Conservation (phyloP, 2,113 vertebrate species). For the Trachemys scripta region DNA sequence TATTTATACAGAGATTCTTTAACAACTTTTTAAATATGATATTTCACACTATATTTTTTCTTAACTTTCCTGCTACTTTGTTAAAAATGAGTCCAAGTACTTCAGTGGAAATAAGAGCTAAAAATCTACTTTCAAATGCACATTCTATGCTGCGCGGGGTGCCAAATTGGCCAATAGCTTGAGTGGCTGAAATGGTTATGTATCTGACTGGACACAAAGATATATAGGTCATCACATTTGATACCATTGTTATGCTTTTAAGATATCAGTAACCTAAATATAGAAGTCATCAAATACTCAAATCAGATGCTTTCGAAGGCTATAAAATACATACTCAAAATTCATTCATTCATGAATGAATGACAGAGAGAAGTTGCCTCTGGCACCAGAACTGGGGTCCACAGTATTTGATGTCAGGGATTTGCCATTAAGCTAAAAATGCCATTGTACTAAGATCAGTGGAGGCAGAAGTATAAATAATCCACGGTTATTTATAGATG, state of each 20-base stretch:
- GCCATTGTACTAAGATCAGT: neutral
- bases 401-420: fast-evolving
- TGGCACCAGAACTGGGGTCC: neutral
- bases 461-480: neutral
- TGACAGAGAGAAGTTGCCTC: neutral
- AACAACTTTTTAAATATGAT: neutral
- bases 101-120: neutral
- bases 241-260: neutral
- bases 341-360: neutral
- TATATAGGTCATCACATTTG: neutral
- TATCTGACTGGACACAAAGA: neutral
- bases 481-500: neutral
- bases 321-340: neutral
- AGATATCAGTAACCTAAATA: neutral
- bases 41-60: neutral
- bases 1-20: conserved; percentile 3
- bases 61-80: conserved; percentile 6
- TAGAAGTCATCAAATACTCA: neutral
- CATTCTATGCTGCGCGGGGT: neutral
- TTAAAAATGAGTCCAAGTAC: neutral
- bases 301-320: neutral
- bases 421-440: neutral
- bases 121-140: neutral
- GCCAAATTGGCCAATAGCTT: neutral
- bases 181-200: neutral